phyloP scores from a whole-genome alignment of 2,888 invertebrate genomes.

The Apotomis turbidana region DNA sequence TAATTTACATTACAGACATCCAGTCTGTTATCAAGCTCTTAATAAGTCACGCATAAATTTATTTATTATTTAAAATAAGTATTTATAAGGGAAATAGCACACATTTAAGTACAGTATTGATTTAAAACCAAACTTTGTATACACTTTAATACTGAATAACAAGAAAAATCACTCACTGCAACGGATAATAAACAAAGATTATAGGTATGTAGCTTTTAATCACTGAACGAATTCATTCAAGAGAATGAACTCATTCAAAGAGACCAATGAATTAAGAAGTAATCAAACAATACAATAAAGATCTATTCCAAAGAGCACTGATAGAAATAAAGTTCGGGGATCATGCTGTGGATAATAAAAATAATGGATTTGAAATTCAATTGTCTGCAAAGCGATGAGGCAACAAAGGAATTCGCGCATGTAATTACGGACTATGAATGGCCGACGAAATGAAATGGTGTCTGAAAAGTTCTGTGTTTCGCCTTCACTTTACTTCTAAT shows the following conservation, averaged over 20 bases:
- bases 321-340: conserved; percentile 49
- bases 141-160: no score
- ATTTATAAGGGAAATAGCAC: no score
- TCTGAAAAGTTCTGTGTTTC: conserved; percentile 69
- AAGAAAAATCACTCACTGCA: no score
- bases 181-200: no score
- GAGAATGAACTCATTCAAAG: background rate
- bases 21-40: no score
- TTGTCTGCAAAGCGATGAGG: conserved; percentile 63
- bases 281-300: background rate
- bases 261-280: background rate
- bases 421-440: conserved; percentile 69
- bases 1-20: no score
- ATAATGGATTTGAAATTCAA: conserved; percentile 65
- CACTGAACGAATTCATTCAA: no score
- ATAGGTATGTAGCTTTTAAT: no score
- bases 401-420: conserved; percentile 67
- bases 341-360: conserved; percentile 57
- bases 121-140: no score
- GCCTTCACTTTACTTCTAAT: conserved; percentile 48
- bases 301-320: conserved; percentile 46
- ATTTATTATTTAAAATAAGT: no score
- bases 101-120: no score
- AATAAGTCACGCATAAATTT: no score
- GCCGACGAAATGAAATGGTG: conserved; percentile 61